Percentiles rank a stretch among this genome's conserved stretches.
Conservation (phyloP, 2,888 invertebrate genomes). For the Criorhina ranunculi region DNA sequence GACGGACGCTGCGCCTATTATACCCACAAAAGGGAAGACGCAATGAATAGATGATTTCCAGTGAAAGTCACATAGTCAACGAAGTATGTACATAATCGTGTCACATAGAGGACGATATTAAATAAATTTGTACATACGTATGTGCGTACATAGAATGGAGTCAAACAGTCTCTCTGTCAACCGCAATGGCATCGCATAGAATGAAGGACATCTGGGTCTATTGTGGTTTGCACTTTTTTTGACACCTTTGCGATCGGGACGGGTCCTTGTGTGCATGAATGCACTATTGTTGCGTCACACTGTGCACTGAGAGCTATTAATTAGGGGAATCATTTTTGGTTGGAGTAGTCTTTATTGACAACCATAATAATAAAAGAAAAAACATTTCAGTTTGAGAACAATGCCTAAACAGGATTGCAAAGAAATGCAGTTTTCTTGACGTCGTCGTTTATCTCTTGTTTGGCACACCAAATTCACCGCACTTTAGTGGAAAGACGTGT, state of each 20-base stretch:
- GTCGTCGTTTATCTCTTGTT: slow-evolving; percentile 7
- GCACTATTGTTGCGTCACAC: slow-evolving; percentile 74
- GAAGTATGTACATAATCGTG: slow-evolving; percentile 35
- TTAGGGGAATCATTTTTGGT: slow-evolving; percentile 73
- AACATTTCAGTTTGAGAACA: slow-evolving; percentile 65
- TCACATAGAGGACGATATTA: slow-evolving; percentile 36
- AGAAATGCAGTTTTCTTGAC: slow-evolving; percentile 43
- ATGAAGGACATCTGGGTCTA: slow-evolving; percentile 71
- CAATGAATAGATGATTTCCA: slow-evolving; percentile 65
- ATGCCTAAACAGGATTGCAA: slow-evolving; percentile 41
- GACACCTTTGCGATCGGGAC: slow-evolving; percentile 67
- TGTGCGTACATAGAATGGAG: slow-evolving; percentile 23
- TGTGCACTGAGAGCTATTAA: slow-evolving; percentile 72
- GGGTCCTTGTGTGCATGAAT: slow-evolving; percentile 61
- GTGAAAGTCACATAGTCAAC: slow-evolving; percentile 56
- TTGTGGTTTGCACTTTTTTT: slow-evolving; percentile 77
- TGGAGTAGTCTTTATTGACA: slow-evolving; percentile 76
- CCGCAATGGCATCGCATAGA: slow-evolving; percentile 46
- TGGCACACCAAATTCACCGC: neutral
- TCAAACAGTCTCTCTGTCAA: slow-evolving; percentile 52
- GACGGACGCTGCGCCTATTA: slow-evolving; percentile 77
- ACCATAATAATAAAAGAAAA: slow-evolving; percentile 69
- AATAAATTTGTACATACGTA: neutral
- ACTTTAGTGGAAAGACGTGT: slow-evolving; percentile 3
- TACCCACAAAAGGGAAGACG: slow-evolving; percentile 51